Percentiles rank a stretch among this genome's conserved stretches.
Evolutionary conservation across 2,113 vertebrate genomes (phyloP).

Genomic region (Mesoclemmys tuberculata): DNA sequence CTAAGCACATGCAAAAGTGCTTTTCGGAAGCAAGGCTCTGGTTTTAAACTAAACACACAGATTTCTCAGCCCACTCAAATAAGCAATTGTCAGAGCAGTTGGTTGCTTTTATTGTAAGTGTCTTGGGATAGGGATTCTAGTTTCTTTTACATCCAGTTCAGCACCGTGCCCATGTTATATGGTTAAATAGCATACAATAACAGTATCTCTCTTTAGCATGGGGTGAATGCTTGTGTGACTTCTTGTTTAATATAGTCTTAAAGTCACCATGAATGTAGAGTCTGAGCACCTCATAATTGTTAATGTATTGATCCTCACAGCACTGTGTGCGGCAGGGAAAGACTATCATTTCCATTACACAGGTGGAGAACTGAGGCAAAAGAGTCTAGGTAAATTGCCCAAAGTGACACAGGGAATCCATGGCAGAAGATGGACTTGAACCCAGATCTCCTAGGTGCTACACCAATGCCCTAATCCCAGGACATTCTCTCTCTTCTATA

Average conservation of each 20-base stretch:
- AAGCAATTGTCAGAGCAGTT: background rate
- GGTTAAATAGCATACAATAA: background rate
- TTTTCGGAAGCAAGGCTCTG: background rate
- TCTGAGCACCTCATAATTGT: background rate
- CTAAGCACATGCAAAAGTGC: no score
- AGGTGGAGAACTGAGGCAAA: background rate
- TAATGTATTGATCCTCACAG: background rate
- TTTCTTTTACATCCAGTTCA: background rate
- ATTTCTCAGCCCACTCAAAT: accelerated
- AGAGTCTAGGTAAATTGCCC: no score
- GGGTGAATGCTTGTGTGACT: background rate
- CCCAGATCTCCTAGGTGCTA: background rate
- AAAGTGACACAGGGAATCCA: background rate
- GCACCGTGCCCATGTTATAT: accelerated
- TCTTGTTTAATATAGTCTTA: background rate
- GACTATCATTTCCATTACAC: background rate
- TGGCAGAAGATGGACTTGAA: background rate
- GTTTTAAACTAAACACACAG: background rate
- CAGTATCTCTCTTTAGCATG: background rate
- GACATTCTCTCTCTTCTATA: background rate
- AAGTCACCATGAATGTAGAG: background rate
- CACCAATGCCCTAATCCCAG: background rate
- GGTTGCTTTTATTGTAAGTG: background rate
- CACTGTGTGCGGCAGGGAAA: background rate
- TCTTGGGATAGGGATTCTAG: background rate